Percentiles rank a stretch among this genome's conserved stretches.
Evolutionary conservation across 2,888 invertebrate genomes (phyloP).

Genomic region (Orchesella flavescens): DNA sequence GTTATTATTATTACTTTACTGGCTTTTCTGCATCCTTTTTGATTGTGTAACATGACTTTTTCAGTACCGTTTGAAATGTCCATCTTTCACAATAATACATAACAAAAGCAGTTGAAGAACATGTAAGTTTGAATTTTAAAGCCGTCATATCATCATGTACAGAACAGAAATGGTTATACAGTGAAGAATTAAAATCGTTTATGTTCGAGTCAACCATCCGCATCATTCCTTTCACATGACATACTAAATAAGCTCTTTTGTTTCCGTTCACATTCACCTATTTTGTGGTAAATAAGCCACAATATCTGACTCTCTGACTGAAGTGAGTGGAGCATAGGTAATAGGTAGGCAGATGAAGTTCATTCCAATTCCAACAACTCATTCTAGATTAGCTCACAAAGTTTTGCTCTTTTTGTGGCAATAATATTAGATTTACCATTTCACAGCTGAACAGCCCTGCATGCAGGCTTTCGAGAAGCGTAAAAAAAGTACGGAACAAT

Average conservation of each 20-base stretch:
- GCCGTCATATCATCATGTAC: too few species aligned
- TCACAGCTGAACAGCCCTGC: not conserved
- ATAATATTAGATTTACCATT: not conserved
- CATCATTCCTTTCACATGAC: not conserved
- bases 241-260: slow-evolving; percentile 22
- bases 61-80: not conserved
- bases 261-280: slow-evolving; percentile 22
- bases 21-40: too few species aligned
- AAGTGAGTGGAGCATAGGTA: not conserved
- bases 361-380: not conserved
- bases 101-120: too few species aligned
- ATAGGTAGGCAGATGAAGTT: not conserved
- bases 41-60: too few species aligned
- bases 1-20: too few species aligned
- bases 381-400: not conserved
- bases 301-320: not conserved
- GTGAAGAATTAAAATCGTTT: not conserved
- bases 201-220: not conserved
- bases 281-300: slow-evolving; percentile 11
- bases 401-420: too few species aligned
- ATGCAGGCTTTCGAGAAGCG: too few species aligned
- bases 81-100: not conserved
- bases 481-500: too few species aligned
- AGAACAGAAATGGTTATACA: not conserved
- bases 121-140: too few species aligned